These are phyloP conservation scores for Euplagia quadripunctaria DNA, from an alignment of 2,888 invertebrate species.

Conservation along the genomic window DNA sequence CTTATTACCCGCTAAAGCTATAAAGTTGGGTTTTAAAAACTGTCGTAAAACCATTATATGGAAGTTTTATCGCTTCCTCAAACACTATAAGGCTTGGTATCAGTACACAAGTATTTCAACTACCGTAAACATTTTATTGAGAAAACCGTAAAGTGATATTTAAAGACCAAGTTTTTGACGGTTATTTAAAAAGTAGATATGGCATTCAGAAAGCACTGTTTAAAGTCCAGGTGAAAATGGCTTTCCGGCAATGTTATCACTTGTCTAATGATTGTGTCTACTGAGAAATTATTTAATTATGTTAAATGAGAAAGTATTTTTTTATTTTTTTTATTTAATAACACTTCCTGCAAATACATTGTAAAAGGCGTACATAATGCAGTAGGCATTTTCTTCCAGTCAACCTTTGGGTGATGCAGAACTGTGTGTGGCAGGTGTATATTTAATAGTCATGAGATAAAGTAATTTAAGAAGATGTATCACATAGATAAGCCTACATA, in stretches of 20 bases:
- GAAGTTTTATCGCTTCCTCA: conserved; percentile 49
- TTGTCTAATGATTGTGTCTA: not conserved
- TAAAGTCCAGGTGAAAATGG: not conserved
- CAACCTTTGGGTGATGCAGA: too few relatives aligned
- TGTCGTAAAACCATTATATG: conserved; percentile 45
- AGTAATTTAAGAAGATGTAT: too few relatives aligned
- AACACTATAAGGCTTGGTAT: conserved; percentile 42
- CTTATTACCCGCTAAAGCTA: conserved; percentile 25
- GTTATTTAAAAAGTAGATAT: conserved; percentile 11
- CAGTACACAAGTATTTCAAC: conserved; percentile 28
- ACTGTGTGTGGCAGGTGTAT: too few relatives aligned
- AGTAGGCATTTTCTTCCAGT: too few relatives aligned
- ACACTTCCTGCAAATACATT: too few relatives aligned
- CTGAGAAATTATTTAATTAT: not conserved
- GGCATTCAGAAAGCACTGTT: not conserved
- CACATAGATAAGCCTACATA: too few relatives aligned
- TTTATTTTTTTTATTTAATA: too few relatives aligned
- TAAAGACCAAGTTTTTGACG: conserved; percentile 17
- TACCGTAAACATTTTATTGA: conserved; percentile 40
- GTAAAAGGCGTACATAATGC: too few relatives aligned
- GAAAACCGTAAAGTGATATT: conserved; percentile 20
- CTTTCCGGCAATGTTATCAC: not conserved
- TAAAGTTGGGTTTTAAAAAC: conserved; percentile 31
- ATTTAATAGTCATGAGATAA: too few relatives aligned
- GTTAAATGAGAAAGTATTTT: too few relatives aligned